Evolutionary conservation across 2,888 invertebrate genomes (phyloP).

Genomic region (Ophion ellenae): DNA sequence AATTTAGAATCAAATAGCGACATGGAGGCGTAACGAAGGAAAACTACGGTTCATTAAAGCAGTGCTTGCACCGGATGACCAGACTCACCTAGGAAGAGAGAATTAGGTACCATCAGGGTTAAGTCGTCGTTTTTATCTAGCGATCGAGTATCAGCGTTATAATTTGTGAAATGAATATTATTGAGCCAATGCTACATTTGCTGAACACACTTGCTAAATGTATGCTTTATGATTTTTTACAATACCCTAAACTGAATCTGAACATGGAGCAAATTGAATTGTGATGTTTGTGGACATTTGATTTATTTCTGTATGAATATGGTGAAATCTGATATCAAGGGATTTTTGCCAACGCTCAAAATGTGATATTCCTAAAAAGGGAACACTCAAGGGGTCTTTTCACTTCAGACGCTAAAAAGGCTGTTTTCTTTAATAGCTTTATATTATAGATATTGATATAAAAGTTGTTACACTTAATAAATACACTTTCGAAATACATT

Average conservation of each 20-base stretch:
- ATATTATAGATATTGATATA: too few species aligned
- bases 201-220: too few species aligned
- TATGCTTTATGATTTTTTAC: too few species aligned
- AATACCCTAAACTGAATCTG: too few species aligned
- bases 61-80: neutral
- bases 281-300: neutral
- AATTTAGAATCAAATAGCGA: neutral
- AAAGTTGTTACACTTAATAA: too few species aligned
- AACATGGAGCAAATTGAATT: too few species aligned
- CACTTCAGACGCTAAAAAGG: too few species aligned
- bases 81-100: neutral
- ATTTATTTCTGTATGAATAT: neutral
- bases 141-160: neutral
- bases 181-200: neutral
- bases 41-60: conserved; percentile 23
- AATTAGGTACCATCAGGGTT: neutral
- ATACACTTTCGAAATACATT: too few species aligned
- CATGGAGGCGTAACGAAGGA: conserved; percentile 15
- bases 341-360: neutral
- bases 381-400: neutral
- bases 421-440: too few species aligned
- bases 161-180: neutral
- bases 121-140: too few species aligned
- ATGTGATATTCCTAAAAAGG: neutral
- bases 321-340: too few species aligned